Evolutionary conservation across 2,888 invertebrate species (phyloP), one percentile per base, ranked within the genome.

Genomic region (Taenaris catops): DNA sequence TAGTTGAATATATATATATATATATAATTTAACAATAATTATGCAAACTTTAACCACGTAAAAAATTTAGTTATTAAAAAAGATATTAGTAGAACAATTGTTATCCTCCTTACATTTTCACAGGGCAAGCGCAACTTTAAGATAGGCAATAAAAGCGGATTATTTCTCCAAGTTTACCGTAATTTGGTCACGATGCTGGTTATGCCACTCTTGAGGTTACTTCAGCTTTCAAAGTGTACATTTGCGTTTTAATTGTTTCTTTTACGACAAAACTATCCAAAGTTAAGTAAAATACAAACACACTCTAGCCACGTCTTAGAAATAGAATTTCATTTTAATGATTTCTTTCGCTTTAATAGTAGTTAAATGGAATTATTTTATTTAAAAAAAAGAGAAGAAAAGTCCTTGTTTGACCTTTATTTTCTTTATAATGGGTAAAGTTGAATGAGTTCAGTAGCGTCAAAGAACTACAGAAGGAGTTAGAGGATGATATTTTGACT

Each of bases 181-280:
- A 33, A 38, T 16, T 34, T 25, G 37, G 40, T 45, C 49, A 47
- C 47, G 49, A 42, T 38, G 27, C 20, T 23, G 29, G 18, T 34
- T 27, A 48, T 31, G 32, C 29, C 25, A 19, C 49, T 46, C 48
- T 7, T 11, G 49, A 38, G 49, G 26, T 46, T 44, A 26, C 43
- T 47, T 29, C 28, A 25, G 35, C 29, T 42, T 27, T 36, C 32
- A 36, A 40, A 42, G 31, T 38, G 42, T 28, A 37, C 34, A 34
- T 46, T 37, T 38, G 35, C 32, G 36, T 34, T 44, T 33, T 49
- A 50, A 48, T 48, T 50, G 46, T 44, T 50, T 44, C 46, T 46
- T 46, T 49, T 40, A 47, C 42, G 47, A 41, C 42, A 27, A 16
- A 32, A 43, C 29, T 40, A 33, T 25, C 20, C 20, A 12, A 35